Evolutionary conservation across 2,113 vertebrate genomes (phyloP).

Genomic region (Eurypyga helias): DNA sequence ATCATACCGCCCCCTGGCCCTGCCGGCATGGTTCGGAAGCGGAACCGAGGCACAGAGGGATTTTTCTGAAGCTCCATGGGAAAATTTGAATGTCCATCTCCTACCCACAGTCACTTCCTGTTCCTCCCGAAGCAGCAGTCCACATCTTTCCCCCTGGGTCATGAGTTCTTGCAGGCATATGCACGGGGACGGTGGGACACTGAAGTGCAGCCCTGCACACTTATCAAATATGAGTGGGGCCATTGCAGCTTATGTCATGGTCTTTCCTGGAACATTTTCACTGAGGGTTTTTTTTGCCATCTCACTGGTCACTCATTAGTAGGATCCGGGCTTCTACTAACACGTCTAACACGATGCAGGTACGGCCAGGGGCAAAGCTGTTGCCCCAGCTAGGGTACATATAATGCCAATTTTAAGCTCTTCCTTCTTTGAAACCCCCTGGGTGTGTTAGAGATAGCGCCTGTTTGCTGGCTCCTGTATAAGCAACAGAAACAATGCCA

Average conservation of each 20-base stretch:
- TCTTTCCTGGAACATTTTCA: neutral
- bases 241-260: neutral
- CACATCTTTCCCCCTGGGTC: neutral
- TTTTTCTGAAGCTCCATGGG: neutral
- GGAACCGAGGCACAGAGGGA: neutral
- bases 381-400: neutral
- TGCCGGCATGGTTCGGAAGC: accelerated
- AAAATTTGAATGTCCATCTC: neutral
- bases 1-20: no score
- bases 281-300: neutral
- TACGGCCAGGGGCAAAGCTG: neutral
- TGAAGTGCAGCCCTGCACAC: neutral
- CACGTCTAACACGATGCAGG: neutral
- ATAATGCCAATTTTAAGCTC: neutral
- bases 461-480: neutral
- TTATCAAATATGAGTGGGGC: neutral
- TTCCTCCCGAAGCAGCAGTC: neutral
- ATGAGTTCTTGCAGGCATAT: neutral
- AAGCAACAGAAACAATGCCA: neutral
- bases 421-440: neutral
- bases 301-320: neutral
- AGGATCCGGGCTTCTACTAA: neutral
- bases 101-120: neutral
- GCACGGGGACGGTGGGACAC: neutral
- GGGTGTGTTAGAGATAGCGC: neutral